These are phyloP conservation scores for Phrynosoma blainvillii DNA, from an alignment of 2,113 vertebrate genomes.

Conservation along the genomic window DNA sequence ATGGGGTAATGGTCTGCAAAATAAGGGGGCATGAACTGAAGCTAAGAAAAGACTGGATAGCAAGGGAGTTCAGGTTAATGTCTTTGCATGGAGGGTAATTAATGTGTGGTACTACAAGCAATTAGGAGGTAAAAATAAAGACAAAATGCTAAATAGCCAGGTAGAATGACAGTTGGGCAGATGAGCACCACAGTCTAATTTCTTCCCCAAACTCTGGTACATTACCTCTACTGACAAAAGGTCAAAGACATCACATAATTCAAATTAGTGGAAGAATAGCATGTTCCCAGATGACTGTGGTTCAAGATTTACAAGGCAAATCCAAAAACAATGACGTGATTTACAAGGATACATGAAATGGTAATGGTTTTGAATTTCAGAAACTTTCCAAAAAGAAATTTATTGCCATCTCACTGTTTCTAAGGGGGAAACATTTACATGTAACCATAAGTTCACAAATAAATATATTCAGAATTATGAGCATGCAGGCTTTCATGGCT, in stretches of 20 bases:
- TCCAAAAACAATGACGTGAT: fast-evolving
- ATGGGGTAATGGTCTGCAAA: constrained; percentile 59
- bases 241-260: constrained; percentile 24
- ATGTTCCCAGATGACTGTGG: background rate
- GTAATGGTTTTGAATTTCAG: constrained; percentile 8
- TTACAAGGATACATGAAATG: background rate
- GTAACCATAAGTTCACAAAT: background rate
- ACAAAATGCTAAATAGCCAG: constrained; percentile 23
- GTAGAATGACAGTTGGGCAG: constrained; percentile 3
- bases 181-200: constrained; percentile 24
- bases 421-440: background rate
- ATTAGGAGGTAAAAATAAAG: constrained; percentile 40
- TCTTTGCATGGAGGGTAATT: constrained; percentile 49
- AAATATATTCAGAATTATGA: background rate
- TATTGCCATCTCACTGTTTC: background rate
- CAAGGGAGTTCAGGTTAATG: constrained; percentile 54
- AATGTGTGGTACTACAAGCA: constrained; percentile 42
- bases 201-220: background rate
- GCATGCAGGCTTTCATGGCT: no score
- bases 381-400: background rate
- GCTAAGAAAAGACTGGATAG: constrained; percentile 52
- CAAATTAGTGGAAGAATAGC: constrained; percentile 22
- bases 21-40: constrained; percentile 50
- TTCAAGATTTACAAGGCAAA: constrained; percentile 6
- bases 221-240: constrained; percentile 18